phyloP scores from a whole-genome alignment of 23 tunicate species.

The Botrylloides violaceus region DNA sequence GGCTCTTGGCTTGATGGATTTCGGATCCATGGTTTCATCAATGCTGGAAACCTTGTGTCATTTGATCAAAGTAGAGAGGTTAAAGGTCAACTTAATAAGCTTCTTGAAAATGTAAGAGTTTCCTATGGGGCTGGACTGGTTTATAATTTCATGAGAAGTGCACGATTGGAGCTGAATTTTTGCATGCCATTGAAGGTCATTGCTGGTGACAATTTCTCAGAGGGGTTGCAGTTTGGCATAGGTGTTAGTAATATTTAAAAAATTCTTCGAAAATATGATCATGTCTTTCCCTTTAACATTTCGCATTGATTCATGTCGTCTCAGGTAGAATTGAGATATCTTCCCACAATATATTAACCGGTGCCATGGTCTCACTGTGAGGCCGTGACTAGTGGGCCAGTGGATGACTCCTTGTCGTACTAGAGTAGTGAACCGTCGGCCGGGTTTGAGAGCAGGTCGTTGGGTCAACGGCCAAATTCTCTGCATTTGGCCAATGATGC shows the following conservation, averaged over 20 bases:
- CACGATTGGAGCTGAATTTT: slow-evolving; percentile 75
- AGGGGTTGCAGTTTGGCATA: slow-evolving; percentile 82
- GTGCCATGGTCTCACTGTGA: too few relatives aligned
- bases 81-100: neutral
- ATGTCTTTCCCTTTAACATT: too few relatives aligned
- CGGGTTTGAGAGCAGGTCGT: too few relatives aligned
- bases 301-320: too few relatives aligned
- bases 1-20: slow-evolving; percentile 69
- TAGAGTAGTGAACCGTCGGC: too few relatives aligned
- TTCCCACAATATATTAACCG: too few relatives aligned
- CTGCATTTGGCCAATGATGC: too few relatives aligned
- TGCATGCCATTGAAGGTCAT: slow-evolving; percentile 44
- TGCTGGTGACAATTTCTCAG: slow-evolving; percentile 32
- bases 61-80: slow-evolving; percentile 14
- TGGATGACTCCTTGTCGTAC: too few relatives aligned
- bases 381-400: too few relatives aligned
- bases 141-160: slow-evolving; percentile 60
- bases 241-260: slow-evolving; percentile 52
- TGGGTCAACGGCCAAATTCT: too few relatives aligned
- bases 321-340: too few relatives aligned
- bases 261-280: too few relatives aligned
- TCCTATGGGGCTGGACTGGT: slow-evolving; percentile 84
- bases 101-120: slow-evolving; percentile 22
- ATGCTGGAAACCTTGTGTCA: slow-evolving; percentile 53
- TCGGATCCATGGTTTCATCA: slow-evolving; percentile 67